Conservation (phyloP, 2,113 vertebrate genomes). For the Campylomormyrus tamandua region DNA sequence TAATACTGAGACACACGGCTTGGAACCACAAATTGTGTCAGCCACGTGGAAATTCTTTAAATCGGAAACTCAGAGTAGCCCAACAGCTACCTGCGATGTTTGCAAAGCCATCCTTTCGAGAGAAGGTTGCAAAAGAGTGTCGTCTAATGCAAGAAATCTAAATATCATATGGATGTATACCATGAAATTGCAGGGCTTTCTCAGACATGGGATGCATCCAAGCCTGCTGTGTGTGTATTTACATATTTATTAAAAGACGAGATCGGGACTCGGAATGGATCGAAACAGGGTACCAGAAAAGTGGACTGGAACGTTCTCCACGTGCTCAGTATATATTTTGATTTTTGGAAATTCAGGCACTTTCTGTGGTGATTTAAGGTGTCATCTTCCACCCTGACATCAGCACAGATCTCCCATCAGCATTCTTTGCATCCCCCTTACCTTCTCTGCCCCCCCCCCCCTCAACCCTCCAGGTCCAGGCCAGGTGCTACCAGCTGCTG, state of each 20-base stretch:
- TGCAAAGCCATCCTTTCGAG: not conserved
- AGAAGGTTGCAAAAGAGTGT: not conserved
- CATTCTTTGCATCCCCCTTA: not conserved
- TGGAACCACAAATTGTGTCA: not conserved
- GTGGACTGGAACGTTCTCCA: not conserved
- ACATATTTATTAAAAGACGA: not conserved
- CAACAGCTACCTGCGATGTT: not conserved
- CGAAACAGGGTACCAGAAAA: too few relatives aligned
- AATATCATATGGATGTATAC: not conserved
- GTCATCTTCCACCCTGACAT: not conserved
- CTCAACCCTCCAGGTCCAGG: conserved; percentile 72
- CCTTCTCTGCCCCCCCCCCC: not conserved
- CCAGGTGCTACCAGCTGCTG: conserved; percentile 91
- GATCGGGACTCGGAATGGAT: not conserved
- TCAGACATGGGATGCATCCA: not conserved
- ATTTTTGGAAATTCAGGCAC: not conserved
- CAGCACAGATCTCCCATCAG: not conserved
- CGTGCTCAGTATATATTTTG: not conserved
- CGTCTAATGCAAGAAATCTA: not conserved
- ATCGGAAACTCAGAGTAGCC: not conserved
- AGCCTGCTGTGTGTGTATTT: not conserved
- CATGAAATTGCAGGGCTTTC: not conserved
- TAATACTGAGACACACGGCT: not conserved
- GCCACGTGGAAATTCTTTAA: not conserved
- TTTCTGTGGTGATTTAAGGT: not conserved